Percentiles rank a stretch among this genome's conserved stretches.
Conservation (phyloP, 2,113 vertebrate genomes). For the Falco punctatus region DNA sequence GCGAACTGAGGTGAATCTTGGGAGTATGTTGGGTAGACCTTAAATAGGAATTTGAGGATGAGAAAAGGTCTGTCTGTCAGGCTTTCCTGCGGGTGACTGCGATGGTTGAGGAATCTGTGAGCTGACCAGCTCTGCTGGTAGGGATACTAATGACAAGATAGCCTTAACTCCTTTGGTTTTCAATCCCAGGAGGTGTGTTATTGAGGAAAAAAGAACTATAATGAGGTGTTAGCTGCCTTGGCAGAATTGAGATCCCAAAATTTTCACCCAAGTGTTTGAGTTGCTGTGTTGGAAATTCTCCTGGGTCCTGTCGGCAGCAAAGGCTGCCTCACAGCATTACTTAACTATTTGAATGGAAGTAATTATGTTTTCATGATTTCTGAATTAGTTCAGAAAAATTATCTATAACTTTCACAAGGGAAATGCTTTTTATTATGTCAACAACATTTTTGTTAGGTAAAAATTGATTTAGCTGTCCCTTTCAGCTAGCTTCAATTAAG, state of each 20-base stretch:
- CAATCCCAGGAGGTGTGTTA: neutral
- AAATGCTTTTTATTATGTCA: constrained; percentile 66
- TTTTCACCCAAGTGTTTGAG: constrained; percentile 49
- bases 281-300: constrained; percentile 29
- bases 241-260: neutral
- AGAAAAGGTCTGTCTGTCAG: neutral
- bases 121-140: neutral
- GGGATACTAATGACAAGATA: neutral
- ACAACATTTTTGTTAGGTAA: constrained; percentile 53
- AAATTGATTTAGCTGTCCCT: constrained; percentile 1
- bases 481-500: neutral
- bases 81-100: neutral
- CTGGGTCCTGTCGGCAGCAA: constrained; percentile 36
- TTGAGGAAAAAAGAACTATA: neutral
- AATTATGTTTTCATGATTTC: constrained; percentile 72
- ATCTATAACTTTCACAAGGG: constrained; percentile 52
- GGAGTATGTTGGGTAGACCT: neutral
- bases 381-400: constrained; percentile 65
- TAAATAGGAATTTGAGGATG: neutral
- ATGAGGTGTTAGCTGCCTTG: neutral
- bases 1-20: neutral
- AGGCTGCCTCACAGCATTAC: constrained; percentile 43
- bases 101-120: neutral
- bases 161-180: neutral
- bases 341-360: constrained; percentile 63